These are phyloP conservation scores for Zoanthus gigantus DNA, from an alignment of 92 coral and sea anemone species.

Conservation along the genomic window DNA sequence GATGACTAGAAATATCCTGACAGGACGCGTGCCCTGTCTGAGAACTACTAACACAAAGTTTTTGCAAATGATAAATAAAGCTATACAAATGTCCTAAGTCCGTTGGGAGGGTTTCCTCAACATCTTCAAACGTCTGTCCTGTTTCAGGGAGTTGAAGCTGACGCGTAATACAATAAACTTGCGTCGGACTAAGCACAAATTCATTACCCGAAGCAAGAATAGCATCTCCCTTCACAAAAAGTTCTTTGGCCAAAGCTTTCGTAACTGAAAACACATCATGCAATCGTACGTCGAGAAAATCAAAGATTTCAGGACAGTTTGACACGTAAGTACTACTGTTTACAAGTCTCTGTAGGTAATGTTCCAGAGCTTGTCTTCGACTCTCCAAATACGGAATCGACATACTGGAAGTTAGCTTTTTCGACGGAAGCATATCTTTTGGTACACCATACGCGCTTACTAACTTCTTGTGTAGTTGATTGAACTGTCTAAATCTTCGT, in stretches of 20 bases:
- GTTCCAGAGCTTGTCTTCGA: conserved; percentile 91
- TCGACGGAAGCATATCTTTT: conserved; percentile 95
- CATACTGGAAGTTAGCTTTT: conserved; percentile 86
- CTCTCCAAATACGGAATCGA: conserved; percentile 79
- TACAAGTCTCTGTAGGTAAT: conserved; percentile 92
- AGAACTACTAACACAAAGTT: conserved; percentile 72
- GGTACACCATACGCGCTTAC: conserved; percentile 87
- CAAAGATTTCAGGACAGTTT: conserved; percentile 86
- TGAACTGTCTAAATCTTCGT: conserved; percentile 92
- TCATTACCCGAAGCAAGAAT: conserved; percentile 70
- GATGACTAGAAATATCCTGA: conserved; percentile 83
- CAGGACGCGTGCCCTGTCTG: conserved; percentile 52
- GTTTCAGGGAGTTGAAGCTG: conserved; percentile 95
- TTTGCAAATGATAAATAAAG: conserved; percentile 81
- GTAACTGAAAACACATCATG: conserved; percentile 96
- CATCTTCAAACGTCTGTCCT: conserved; percentile 64
- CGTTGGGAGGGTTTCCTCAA: conserved; percentile 43
- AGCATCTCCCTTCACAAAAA: conserved; percentile 70
- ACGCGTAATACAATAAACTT: conserved; percentile 89
- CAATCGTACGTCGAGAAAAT: conserved; percentile 85
- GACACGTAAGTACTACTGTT: conserved; percentile 94
- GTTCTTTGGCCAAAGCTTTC: conserved; percentile 80
- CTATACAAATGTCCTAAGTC: conserved; percentile 91
- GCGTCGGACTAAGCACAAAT: conserved; percentile 88
- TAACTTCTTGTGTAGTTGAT: conserved; percentile 82